Percentiles rank a stretch among this genome's conserved stretches.
These are phyloP conservation scores for Lipophrys pholis DNA, from an alignment of 2,113 vertebrate species.

Conservation along the genomic window DNA sequence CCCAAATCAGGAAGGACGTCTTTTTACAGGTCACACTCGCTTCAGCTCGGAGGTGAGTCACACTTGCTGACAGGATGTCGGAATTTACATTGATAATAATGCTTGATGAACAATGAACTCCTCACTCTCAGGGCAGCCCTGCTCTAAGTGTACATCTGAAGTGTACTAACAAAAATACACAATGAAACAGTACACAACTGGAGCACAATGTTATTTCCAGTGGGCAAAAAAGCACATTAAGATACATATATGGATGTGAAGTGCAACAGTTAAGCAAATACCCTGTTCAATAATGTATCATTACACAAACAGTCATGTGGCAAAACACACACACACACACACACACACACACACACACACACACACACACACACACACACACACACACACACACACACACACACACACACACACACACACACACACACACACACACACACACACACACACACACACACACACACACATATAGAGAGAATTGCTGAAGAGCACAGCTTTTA, in stretches of 20 bases:
- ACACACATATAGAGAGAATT: conserved; percentile 24
- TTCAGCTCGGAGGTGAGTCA: conserved; percentile 48
- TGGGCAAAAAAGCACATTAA: conserved; percentile 46
- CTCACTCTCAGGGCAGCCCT: conserved; percentile 50
- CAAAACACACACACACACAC: background rate
- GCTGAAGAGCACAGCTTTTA: conserved; percentile 58
- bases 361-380: background rate
- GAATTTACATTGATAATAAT: conserved; percentile 78
- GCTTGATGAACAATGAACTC: conserved; percentile 74
- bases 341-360: no score
- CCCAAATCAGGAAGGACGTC: conserved; percentile 73
- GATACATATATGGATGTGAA: conserved; percentile 40
- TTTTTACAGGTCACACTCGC: conserved; percentile 62
- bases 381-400: no score
- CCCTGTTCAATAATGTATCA: conserved; percentile 33
- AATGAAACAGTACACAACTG: conserved; percentile 41
- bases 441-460: no score
- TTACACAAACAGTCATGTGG: conserved; percentile 43
- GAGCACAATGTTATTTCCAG: conserved; percentile 25
- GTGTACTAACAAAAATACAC: conserved; percentile 61
- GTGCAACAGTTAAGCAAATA: conserved; percentile 43
- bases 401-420: background rate
- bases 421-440: no score
- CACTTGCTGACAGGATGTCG: conserved; percentile 64
- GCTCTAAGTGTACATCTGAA: conserved; percentile 52